Conservation (phyloP, 1,140 invertebrate genomes). For the Contarinia nasturtii region DNA sequence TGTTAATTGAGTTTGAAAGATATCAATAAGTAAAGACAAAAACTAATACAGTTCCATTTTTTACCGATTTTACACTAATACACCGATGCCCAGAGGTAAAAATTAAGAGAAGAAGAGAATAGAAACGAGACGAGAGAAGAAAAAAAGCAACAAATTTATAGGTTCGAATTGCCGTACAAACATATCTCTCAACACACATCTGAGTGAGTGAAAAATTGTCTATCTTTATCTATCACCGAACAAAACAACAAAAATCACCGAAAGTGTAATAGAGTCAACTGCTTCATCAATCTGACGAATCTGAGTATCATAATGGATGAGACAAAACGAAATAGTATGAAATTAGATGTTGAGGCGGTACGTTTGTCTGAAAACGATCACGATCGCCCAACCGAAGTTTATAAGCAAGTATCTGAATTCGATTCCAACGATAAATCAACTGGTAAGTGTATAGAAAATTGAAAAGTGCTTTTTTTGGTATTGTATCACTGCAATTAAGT, state of each 20-base stretch:
- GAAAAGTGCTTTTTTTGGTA: background rate
- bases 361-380: background rate
- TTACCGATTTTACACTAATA: too few relatives aligned
- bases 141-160: too few relatives aligned
- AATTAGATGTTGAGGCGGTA: slow-evolving; percentile 3
- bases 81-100: too few relatives aligned
- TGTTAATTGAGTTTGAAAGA: too few relatives aligned
- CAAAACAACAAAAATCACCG: background rate
- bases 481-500: background rate
- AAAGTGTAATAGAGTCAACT: background rate
- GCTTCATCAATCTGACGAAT: background rate
- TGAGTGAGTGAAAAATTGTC: background rate
- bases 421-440: background rate
- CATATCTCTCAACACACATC: background rate
- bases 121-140: too few relatives aligned
- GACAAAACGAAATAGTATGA: slow-evolving; percentile 2
- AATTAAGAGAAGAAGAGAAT: too few relatives aligned
- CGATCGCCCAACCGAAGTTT: background rate
- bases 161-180: background rate
- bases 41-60: too few relatives aligned
- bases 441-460: background rate
- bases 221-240: background rate
- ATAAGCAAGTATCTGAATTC: slow-evolving; percentile 2
- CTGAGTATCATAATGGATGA: slow-evolving; percentile 1
- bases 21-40: too few relatives aligned